These are phyloP conservation scores for Podabrus alpinus DNA, from an alignment of 2,888 invertebrate species.

Conservation along the genomic window DNA sequence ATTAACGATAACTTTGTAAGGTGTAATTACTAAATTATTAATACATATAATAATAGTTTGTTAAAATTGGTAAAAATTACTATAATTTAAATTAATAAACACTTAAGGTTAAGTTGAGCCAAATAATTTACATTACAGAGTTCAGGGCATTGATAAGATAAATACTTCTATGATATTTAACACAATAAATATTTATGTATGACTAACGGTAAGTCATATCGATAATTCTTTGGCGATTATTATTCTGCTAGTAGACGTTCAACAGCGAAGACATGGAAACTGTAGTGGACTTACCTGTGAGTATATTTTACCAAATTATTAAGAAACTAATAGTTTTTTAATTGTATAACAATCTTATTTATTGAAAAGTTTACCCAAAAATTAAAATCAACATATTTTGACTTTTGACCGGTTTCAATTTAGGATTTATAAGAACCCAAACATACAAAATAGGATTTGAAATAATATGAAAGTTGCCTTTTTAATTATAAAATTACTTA, in stretches of 20 bases:
- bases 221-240: not conserved
- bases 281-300: not conserved
- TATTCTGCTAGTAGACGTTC: not conserved
- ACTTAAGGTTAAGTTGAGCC: not conserved
- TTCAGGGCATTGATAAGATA: not conserved
- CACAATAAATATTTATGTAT: not conserved
- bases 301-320: not conserved
- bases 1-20: not conserved
- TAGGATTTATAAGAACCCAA: no score
- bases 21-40: not conserved
- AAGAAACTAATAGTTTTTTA: no score
- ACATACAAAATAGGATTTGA: no score
- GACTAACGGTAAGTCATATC: not conserved
- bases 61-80: not conserved
- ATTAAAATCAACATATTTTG: no score
- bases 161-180: not conserved
- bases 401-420: no score
- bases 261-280: not conserved
- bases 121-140: not conserved
- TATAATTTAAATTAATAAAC: not conserved
- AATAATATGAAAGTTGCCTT: no score
- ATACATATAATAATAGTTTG: not conserved
- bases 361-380: no score
- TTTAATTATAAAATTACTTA: no score
- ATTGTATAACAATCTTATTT: no score